phyloP scores from a whole-genome alignment of 2,888 invertebrate genomes.

The Rhimphoctona megacephalus region DNA sequence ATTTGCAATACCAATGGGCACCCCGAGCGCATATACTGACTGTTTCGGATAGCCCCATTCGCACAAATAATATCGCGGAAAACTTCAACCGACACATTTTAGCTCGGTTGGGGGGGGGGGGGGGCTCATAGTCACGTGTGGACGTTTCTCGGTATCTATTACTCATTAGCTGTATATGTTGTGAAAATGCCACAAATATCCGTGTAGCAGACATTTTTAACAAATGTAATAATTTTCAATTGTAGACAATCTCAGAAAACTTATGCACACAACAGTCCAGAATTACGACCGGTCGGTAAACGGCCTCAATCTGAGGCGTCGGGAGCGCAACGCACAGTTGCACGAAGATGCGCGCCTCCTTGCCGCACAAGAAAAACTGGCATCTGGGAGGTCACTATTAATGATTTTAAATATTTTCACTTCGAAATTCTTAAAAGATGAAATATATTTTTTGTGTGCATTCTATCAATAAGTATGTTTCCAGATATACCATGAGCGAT shows the following conservation, averaged over 20 bases:
- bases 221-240: background rate
- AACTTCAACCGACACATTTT: constrained; percentile 35
- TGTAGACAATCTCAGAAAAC: background rate
- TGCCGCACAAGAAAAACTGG: background rate
- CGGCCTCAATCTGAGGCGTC: background rate
- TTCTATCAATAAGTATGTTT: background rate
- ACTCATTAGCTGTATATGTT: background rate
- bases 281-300: background rate
- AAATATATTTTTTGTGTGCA: background rate
- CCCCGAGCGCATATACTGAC: constrained; percentile 26
- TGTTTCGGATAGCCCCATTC: constrained; percentile 14
- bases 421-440: no score
- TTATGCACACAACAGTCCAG: background rate
- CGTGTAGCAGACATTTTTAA: background rate
- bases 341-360: background rate
- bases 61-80: constrained; percentile 53
- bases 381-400: background rate
- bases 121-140: constrained; percentile 53
- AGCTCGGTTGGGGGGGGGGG: constrained; percentile 2
- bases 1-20: constrained; percentile 22
- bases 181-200: no score
- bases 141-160: constrained; percentile 45
- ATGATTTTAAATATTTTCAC: no score
- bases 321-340: background rate
- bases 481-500: no score